Conservation (phyloP, 1,140 invertebrate species). For the Caenorhabditis briggsae region DNA sequence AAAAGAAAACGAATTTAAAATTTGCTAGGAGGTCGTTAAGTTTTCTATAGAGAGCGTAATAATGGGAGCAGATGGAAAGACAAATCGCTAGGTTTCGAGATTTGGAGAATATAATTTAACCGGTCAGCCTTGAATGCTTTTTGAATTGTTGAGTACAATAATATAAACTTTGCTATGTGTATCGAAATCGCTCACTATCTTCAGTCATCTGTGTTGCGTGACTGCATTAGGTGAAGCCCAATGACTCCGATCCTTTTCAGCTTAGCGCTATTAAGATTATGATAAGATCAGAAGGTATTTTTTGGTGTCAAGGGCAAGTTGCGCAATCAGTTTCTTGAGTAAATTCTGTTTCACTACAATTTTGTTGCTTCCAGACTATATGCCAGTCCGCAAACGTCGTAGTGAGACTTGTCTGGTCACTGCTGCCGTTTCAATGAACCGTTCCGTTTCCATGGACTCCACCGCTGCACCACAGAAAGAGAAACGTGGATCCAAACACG, state of each 20-base stretch:
- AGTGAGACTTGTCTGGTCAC: neutral
- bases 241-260: neutral
- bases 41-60: neutral
- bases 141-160: too few species aligned
- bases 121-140: too few species aligned
- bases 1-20: neutral
- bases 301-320: neutral
- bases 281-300: neutral
- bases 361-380: slow-evolving; percentile 1
- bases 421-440: neutral
- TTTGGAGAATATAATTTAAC: too few species aligned
- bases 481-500: neutral
- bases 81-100: neutral
- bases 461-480: neutral
- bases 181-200: neutral
- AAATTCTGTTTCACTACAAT: neutral
- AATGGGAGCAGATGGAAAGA: neutral
- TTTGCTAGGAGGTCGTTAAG: neutral
- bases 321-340: neutral
- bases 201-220: slow-evolving; percentile 5
- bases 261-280: neutral
- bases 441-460: neutral
- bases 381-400: slow-evolving; percentile 44
- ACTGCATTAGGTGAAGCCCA: neutral
- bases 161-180: too few species aligned